Evolutionary conservation across 1,140 invertebrate species (phyloP), one percentile per base, ranked within the genome.

Genomic region (Drosophila pectinifera): DNA sequence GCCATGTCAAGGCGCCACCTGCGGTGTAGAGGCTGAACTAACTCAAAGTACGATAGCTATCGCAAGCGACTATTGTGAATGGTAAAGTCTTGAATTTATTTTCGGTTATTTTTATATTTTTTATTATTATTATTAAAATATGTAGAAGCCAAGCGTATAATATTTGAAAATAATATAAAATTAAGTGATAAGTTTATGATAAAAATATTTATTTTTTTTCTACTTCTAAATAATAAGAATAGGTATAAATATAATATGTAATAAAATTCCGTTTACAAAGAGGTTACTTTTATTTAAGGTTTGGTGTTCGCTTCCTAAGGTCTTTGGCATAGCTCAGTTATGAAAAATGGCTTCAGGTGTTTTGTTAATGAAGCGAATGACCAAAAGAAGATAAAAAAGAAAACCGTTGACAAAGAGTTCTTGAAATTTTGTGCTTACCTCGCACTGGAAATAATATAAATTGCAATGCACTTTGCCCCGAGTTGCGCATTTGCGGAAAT

Each of bases 401-500:
- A 72, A 51, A 26, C 24, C 28, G 43, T 59, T 38, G 43, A 54
- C 53, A n/a, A 51, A 53, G 46, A 46, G 73, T 75, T 75, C 58
- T 81, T 81, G 77, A 81, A 45, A 73, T 63, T 73, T 86, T 86
- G 16, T 79, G 82, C 83, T 86, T 88, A 73, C 54, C 38, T 11
- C 18, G 83, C 82, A 79, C 13, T 22, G 8, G 10, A 55, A 65
- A 73, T 70, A 63, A 79, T 79, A 86, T 86, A 86, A 75, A 86
- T 73, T 68, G 28, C 45, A 5, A 28, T 45, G 34, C n/a, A 43
- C 62, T 39, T 46, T 41, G 55, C 16, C 39, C 46, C 59, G 54
- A 72, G 58, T 59, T 39, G 67, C 62, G 54, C 83, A 88, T 88
- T 86, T 79, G 38, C 61, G 16, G 41, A 61, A 55, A 69, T 48